Base-by-base conservation (phyloP, 2,888 invertebrate species). In the Philaethria dido region DNA sequence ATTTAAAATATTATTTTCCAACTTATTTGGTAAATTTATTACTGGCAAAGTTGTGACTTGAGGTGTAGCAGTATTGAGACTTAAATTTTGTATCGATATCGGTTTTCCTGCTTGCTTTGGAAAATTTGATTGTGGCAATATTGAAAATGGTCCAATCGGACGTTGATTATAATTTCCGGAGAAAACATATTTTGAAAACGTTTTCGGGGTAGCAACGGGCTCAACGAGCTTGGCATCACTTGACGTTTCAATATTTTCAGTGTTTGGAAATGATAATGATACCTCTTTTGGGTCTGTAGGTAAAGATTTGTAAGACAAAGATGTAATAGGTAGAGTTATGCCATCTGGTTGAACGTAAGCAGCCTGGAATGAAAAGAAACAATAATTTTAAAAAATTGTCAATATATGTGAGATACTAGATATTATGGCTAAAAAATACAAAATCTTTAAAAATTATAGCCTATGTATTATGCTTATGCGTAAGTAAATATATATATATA, bases 241-340 rank as follows among this genome's bases (percentile, higher is more conserved):
- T 54, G 55, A 20, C 14, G 22, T 13, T 57, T 57, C 66, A 20
- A 29, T 20, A 16, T 39, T 48, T 13, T 20, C 57, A 25, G 47
- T 57, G 14, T 5, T 47, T 16, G 47, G 20, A 61, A 62, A 16
- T 1, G 61, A 47, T 25, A 47, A 20, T 22, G 62, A 67, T 16
- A 44, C 18, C 39, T 55, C 29, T 33, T 47, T 62, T n/a, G 36
- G 62, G 16, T 62, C 20, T 50, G 29, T 55, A 1, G 62, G 62
- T n/a, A 47, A 16, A 11, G 55, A 57, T 42, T 62, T 57, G 22
- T 57, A 66, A 11, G 47, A n/a, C 13, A 66, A 16, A 44, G 57
- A 64, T 55, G 62, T 67, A 2, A 62, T 39, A n/a, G 66, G 62
- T 22, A 62, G n/a, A 0, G 29, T 62, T 48, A 67, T 42, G 45